Evolutionary conservation across 2,888 invertebrate genomes (phyloP).

Genomic region (Eristalis pertinax): DNA sequence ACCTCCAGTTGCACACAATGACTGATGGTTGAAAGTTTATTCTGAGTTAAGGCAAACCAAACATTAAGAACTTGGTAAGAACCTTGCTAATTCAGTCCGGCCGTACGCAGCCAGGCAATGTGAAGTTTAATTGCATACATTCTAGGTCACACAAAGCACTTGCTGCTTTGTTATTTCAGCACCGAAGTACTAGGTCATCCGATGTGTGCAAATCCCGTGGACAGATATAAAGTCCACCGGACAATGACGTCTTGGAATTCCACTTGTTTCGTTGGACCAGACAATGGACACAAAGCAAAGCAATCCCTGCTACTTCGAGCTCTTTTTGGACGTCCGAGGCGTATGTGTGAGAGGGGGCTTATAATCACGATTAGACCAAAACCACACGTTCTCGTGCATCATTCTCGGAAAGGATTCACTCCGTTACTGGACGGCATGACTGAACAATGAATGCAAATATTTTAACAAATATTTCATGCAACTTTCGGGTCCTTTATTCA

Average conservation of each 20-base stretch:
- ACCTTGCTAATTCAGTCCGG: not conserved
- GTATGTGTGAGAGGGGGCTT: constrained; percentile 14
- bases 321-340: constrained; percentile 9
- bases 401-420: not conserved
- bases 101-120: not conserved
- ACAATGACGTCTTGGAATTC: not conserved
- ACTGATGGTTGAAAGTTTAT: not conserved
- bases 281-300: constrained; percentile 13
- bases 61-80: not conserved
- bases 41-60: not conserved
- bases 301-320: not conserved
- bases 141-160: not conserved
- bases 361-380: constrained; percentile 18
- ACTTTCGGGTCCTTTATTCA: not conserved
- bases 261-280: not conserved
- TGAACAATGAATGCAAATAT: not conserved
- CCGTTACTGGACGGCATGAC: not conserved
- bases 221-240: not conserved
- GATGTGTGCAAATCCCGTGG: not conserved
- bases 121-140: not conserved
- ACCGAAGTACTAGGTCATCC: not conserved
- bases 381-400: not conserved
- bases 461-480: not conserved
- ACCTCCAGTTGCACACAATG: not conserved
- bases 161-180: not conserved